Evolutionary conservation across 2,888 invertebrate genomes (phyloP), one percentile per base, ranked within the genome.

Genomic region (Coremacera marginata): DNA sequence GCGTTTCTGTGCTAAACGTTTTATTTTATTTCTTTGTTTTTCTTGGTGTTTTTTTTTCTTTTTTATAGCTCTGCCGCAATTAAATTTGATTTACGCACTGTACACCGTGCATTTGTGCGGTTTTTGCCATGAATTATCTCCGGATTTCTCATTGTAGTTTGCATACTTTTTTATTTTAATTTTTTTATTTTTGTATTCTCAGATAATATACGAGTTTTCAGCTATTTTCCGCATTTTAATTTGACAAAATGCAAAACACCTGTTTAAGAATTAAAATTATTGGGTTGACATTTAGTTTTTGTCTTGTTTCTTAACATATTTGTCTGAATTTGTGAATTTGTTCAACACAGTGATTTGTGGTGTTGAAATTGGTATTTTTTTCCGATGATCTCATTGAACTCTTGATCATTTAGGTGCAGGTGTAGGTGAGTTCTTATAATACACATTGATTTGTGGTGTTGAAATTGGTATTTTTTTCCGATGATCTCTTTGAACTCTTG

Each of bases 61-160:
- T 55, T n/a, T 31, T 44, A 22, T 60, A 44, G 63, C 72, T 49
- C 14, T 63, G 49, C 27, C 25, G 72, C 62, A 73, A 73, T 73
- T 73, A 62, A 49, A 62, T 73, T 62, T 73, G 72, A 73, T 73
- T 73, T 73, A 73, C 72, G 51, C 49, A 37, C 27, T 16, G 55
- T 31, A 34, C 22, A 14, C 31, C 11, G 34, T 34, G 31, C 34
- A 52, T 70, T 70, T 68, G 25, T 49, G 34, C 44, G 16, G 52
- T 31, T 62, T 34, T 49, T 49, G 63, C 25, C 14, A 62, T 73
- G 72, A 73, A 73, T 73, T 73, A 73, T 63, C 51, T 37, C 37
- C 57, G 71, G 55, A 71, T 60, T 60, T 34, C 16, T 51, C n/a
- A 27, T 63, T 63, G 63, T 63, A 31, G 25, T 55, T 49, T n/a